These are phyloP conservation scores for Luperina nickerlii DNA, from an alignment of 2,888 invertebrate species.

Conservation along the genomic window DNA sequence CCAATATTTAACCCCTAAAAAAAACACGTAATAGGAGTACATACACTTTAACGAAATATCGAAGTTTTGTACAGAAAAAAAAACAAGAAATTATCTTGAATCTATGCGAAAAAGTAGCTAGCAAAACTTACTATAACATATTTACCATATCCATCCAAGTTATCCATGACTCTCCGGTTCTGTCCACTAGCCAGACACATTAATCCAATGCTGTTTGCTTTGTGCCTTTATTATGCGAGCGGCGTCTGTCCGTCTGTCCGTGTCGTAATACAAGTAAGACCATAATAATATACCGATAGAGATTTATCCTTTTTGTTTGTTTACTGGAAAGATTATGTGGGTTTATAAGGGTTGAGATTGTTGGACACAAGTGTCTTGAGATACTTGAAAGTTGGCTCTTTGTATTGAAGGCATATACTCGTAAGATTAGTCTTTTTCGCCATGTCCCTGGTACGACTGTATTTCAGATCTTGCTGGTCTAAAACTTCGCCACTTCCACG, in stretches of 20 bases:
- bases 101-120: not conserved
- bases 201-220: conserved; percentile 69
- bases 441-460: no score
- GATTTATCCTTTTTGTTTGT: conserved; percentile 31
- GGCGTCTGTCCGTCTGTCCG: conserved; percentile 61
- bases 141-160: conserved; percentile 38
- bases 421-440: not conserved
- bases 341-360: not conserved
- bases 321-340: conserved; percentile 25
- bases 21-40: no score
- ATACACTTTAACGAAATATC: no score
- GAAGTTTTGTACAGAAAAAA: no score
- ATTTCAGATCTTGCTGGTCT: no score
- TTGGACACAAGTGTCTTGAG: not conserved
- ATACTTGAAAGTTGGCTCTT: not conserved
- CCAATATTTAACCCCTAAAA: no score
- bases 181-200: conserved; percentile 64
- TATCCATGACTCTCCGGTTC: not conserved
- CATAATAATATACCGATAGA: conserved; percentile 38
- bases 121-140: not conserved
- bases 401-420: not conserved
- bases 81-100: no score
- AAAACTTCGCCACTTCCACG: no score
- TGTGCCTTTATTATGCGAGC: conserved; percentile 59
- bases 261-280: conserved; percentile 16